Evolutionary conservation across 1,140 invertebrate species (phyloP).

Genomic region (Anoplolepis gracilipes): DNA sequence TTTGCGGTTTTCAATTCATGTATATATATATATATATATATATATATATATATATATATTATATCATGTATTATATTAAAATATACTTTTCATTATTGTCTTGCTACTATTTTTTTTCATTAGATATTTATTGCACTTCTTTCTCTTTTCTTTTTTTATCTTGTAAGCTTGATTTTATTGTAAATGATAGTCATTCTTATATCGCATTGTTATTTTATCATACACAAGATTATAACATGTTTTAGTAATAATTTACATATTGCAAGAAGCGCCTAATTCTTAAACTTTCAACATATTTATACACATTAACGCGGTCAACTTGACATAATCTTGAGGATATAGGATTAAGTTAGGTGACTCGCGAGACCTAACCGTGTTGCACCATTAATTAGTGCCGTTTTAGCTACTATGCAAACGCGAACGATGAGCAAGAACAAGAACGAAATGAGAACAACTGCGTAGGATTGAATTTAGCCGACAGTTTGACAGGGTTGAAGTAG

Average conservation of each 20-base stretch:
- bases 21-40: too few species aligned
- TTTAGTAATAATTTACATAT: neutral
- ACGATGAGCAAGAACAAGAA: neutral
- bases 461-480: conserved; percentile 84
- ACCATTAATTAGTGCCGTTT: conserved; percentile 63
- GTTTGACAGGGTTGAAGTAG: conserved; percentile 80
- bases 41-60: too few species aligned
- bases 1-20: neutral
- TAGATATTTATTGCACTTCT: neutral
- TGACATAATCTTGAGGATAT: neutral
- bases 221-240: neutral
- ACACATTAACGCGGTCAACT: neutral
- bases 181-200: neutral
- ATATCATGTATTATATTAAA: too few species aligned
- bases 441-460: conserved; percentile 82
- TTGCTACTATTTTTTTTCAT: neutral
- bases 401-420: conserved; percentile 48
- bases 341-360: conserved; percentile 11
- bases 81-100: neutral
- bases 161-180: neutral
- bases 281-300: neutral
- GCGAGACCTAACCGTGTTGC: conserved; percentile 43
- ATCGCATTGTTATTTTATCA: too few species aligned
- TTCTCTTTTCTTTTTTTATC: neutral
- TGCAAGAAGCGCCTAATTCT: neutral